Evolutionary conservation across 2,888 invertebrate species (phyloP).

Genomic region (Drosophila greeni): DNA sequence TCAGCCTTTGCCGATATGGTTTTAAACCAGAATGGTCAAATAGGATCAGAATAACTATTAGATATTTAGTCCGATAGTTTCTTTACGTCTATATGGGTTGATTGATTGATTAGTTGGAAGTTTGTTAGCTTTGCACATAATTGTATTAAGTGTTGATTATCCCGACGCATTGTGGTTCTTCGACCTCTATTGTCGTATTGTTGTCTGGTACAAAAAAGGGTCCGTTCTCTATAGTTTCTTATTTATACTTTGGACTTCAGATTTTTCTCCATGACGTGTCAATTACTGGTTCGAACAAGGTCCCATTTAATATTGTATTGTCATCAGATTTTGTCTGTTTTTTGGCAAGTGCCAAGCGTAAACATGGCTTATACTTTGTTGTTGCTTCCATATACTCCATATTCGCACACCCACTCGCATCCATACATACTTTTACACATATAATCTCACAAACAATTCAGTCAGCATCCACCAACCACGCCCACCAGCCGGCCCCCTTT

Average conservation of each 20-base stretch:
- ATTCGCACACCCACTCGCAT: slow-evolving; percentile 5
- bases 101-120: too few species aligned
- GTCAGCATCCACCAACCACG: slow-evolving; percentile 46
- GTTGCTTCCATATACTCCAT: slow-evolving; percentile 10
- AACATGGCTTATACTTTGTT: slow-evolving; percentile 50
- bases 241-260: background rate
- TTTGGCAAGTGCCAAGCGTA: slow-evolving; percentile 50
- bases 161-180: background rate
- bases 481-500: slow-evolving; percentile 18
- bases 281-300: background rate
- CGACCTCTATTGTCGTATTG: background rate
- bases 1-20: too few species aligned
- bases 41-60: too few species aligned
- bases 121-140: too few species aligned
- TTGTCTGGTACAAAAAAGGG: too few species aligned
- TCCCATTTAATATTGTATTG: slow-evolving; percentile 10
- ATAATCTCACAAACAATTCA: slow-evolving; percentile 27
- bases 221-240: too few species aligned
- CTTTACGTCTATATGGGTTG: too few species aligned
- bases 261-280: background rate
- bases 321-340: slow-evolving; percentile 20
- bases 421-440: slow-evolving; percentile 7
- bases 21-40: too few species aligned
- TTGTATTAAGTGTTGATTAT: too few species aligned
- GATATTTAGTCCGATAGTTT: too few species aligned